Evolutionary conservation across 2,113 vertebrate species (phyloP), one percentile per base, ranked within the genome.

Genomic region (Crypturellus undulatus): DNA sequence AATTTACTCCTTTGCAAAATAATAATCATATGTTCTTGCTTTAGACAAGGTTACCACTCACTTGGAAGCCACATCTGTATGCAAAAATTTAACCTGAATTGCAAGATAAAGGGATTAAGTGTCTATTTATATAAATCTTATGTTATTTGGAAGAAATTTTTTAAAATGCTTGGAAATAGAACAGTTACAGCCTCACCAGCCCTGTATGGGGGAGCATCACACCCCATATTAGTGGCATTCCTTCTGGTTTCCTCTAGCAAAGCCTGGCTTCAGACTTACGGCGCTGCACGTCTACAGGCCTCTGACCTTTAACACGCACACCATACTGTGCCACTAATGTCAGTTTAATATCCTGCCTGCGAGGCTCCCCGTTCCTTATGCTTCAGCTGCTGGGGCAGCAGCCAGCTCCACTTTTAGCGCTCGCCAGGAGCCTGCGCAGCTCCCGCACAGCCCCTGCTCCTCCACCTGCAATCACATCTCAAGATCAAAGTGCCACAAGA

Each of bases 331-430:
- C 47, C 85, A 47, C 82, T 94, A 91, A 93, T 93, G 72, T 8
- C 90, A 79, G 25, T 84, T 87, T 92, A 93, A 96, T 93, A 77
- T 72, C 88, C 85, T 80, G 75, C 81, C 77, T 40, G 20, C 78
- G 43, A 65, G 85, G 43, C 73, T 70, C 77, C 10, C 65, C 36
- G 75, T 64, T 79, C 90, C 86, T 96, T 36, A 20, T 64, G 87
- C 78, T 54, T 18, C 77, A 28, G 93, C 88, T 89, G 84, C 70
- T 16, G 2, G 82, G 26, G 51, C 58, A 30, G 6, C 68, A 79
- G 78, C 68, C 92, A 90, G 51, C 20, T 6, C 19, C 8, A 34
- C 49, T n/a, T 32, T 67, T 15, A 67, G 62, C 68, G 9, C 62
- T 42, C 58, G 56, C 62, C 80, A 62, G 90, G 84, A 79, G 70